A percentile compares a stretch with the other conserved stretches of the same genome.
phyloP scores from a whole-genome alignment of 1,140 invertebrate genomes.

The Penaeus indicus region DNA sequence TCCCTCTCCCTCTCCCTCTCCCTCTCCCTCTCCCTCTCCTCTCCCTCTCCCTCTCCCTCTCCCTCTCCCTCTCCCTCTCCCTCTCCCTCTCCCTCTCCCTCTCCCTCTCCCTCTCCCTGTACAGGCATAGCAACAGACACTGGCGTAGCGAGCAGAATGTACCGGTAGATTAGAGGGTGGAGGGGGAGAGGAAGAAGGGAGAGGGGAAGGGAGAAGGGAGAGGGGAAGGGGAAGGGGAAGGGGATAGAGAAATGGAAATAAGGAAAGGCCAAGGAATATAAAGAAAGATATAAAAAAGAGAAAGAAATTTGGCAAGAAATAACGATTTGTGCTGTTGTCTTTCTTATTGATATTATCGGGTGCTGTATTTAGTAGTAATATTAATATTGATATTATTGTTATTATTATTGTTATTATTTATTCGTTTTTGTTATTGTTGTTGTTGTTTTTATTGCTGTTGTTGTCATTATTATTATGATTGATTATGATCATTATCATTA shows the following conservation, averaged over 20 bases:
- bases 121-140: too few relatives aligned
- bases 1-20: too few relatives aligned
- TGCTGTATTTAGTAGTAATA: too few relatives aligned
- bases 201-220: background rate
- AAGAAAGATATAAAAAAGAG: too few relatives aligned
- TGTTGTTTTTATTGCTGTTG: background rate
- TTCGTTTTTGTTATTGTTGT: too few relatives aligned
- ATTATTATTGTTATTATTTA: too few relatives aligned
- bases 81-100: background rate
- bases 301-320: too few relatives aligned
- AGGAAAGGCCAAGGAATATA: background rate
- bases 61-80: background rate
- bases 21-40: background rate
- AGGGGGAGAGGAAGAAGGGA: background rate
- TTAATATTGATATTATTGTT: too few relatives aligned
- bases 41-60: conserved; percentile 16
- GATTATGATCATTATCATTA: background rate
- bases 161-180: too few relatives aligned
- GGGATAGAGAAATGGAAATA: background rate
- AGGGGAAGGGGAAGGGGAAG: background rate
- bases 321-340: too few relatives aligned
- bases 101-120: background rate
- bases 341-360: too few relatives aligned
- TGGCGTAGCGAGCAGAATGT: too few relatives aligned
- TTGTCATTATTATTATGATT: background rate